Base-by-base conservation (phyloP, 1,140 invertebrate species). In the Zaprionus nigranus region DNA sequence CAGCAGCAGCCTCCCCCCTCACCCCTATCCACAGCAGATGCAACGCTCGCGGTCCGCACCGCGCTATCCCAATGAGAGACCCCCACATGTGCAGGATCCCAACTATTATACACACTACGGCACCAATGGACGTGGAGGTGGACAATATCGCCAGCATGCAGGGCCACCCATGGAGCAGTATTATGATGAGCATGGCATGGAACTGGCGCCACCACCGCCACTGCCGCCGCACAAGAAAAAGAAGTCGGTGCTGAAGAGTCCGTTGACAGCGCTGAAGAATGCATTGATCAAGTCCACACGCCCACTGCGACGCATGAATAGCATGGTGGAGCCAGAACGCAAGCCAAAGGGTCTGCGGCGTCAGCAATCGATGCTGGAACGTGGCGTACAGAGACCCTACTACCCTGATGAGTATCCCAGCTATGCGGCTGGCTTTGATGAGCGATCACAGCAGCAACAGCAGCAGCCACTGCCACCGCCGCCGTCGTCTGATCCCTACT, bases 311-410 rank as follows among this genome's bases (percentile, higher is more conserved):
- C 78, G 92, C 3, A 93, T 93, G 88, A 91, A 91, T 26, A 93
- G 92, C 40, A 92, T 93, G 91, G 82, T 92, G 30, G 91, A 92
- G 57, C 87, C 90, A 51, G 92, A 93, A 46, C 59, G 81, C 6
- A 92, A 91, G 34, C 78, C 84, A 20, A 91, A 92, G 34, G 79
- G 80, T 9, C 28, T 93, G 22, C 73, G 91, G 1, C 81, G 92
- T 5, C 92, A 93, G 72, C 88, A 93, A 53, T 93, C 92, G 26
- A 92, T 93, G 92, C 74, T 92, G 40, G 92, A 93, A 58, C 73
- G 88, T 4, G 84, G 87, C 7, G 84, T 88, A 12, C 82, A 85
- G 38, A 77, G 92, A 15, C 90, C 91, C 15, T 92, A 91, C 59
- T 92, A 92, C 53, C 86, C 91, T 3, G 92, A 92, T 53, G 88